These are phyloP conservation scores for Aramus guarauna DNA, from an alignment of 2,113 vertebrate species.

Conservation along the genomic window DNA sequence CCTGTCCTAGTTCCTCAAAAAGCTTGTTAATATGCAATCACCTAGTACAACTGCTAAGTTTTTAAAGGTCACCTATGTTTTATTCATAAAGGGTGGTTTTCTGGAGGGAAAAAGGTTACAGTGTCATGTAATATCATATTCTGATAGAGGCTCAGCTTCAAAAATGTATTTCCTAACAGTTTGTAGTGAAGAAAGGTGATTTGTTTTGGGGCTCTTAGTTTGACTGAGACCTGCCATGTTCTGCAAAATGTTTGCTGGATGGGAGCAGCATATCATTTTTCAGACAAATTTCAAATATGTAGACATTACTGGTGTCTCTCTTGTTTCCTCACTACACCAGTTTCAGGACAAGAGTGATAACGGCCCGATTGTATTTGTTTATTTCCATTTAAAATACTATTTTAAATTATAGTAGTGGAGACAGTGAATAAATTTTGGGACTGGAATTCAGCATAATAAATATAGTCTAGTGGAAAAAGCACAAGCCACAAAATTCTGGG, in stretches of 20 bases:
- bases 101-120: constrained; percentile 83
- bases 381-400: background rate
- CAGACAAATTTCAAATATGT: background rate
- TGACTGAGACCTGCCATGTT: background rate
- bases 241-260: background rate
- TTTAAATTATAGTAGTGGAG: background rate
- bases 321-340: background rate
- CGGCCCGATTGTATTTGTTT: background rate
- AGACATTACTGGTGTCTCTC: background rate
- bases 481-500: background rate
- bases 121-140: constrained; percentile 85
- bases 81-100: constrained; percentile 88
- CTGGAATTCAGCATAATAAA: background rate
- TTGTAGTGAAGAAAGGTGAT: constrained; percentile 20
- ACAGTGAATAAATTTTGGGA: background rate
- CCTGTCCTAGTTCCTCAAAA: constrained; percentile 85
- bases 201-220: constrained; percentile 13
- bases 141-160: constrained; percentile 75
- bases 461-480: background rate
- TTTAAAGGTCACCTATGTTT: constrained; percentile 87
- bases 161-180: constrained; percentile 69
- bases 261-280: background rate
- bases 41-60: constrained; percentile 85
- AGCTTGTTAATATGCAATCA: constrained; percentile 88
- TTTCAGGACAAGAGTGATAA: background rate